phyloP scores from a whole-genome alignment of 2,113 vertebrate genomes.

The Pogona vitticeps region DNA sequence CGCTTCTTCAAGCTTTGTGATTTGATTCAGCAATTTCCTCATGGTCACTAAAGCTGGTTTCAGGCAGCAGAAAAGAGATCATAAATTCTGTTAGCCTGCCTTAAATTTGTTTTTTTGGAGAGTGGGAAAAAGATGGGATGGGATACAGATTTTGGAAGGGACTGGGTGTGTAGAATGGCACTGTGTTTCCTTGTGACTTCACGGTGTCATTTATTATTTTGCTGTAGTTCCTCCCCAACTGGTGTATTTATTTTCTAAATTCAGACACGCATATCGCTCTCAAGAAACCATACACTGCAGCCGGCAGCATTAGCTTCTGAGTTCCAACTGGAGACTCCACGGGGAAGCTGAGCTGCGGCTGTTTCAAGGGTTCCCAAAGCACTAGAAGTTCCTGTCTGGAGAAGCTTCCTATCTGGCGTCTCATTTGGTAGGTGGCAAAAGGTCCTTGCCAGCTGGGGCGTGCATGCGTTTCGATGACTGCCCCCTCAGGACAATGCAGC shows the following conservation, averaged over 20 bases:
- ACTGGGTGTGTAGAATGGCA: no score
- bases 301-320: not conserved
- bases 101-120: constrained; percentile 33
- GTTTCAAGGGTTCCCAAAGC: not conserved
- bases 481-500: not conserved
- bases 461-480: not conserved
- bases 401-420: not conserved
- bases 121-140: not conserved
- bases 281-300: not conserved
- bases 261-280: constrained; percentile 37
- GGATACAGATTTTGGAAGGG: not conserved
- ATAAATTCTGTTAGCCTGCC: constrained; percentile 36
- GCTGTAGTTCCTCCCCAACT: no score
- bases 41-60: constrained; percentile 61
- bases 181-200: no score
- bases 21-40: constrained; percentile 67
- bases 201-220: no score
- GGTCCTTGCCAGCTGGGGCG: no score
- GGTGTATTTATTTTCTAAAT: no score
- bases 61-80: constrained; percentile 44
- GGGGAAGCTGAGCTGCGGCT: not conserved
- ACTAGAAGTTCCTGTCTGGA: not conserved
- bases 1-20: constrained; percentile 68
- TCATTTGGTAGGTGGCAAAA: not conserved
- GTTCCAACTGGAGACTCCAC: not conserved